Percentiles rank a stretch among this genome's conserved stretches.
phyloP scores from a whole-genome alignment of 2,797 vertebrate species.

The Poecilia picta region DNA sequence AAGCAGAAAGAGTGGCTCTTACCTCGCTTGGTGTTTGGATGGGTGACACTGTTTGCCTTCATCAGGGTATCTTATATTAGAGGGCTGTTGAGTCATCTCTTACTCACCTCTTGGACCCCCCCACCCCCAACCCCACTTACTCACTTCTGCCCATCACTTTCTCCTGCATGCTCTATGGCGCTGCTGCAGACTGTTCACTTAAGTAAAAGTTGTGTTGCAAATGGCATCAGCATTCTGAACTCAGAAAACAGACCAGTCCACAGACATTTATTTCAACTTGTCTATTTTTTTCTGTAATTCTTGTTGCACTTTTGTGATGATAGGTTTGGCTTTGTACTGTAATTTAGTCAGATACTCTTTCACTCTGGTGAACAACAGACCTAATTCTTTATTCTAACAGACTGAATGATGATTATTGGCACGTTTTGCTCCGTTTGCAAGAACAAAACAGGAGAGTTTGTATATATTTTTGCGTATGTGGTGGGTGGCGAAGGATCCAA shows the following conservation, averaged over 20 bases:
- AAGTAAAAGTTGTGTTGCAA: neutral
- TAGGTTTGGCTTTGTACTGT: neutral
- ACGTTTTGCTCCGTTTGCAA: neutral
- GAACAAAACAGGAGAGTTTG: neutral
- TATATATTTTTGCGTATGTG: neutral
- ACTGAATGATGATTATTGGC: neutral
- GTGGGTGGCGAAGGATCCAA: neutral
- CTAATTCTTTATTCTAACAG: neutral
- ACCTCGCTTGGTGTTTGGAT: conserved; percentile 70
- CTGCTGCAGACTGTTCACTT: conserved; percentile 4
- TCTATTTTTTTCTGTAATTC: neutral
- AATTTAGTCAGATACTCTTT: neutral
- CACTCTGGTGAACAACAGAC: neutral
- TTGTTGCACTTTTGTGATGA: neutral
- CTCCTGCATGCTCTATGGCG: conserved; percentile 27
- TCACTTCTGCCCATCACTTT: conserved; percentile 39
- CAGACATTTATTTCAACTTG: neutral
- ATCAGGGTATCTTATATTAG: conserved; percentile 82
- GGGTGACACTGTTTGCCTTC: conserved; percentile 66
- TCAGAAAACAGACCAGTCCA: neutral
- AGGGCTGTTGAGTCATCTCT: conserved; percentile 83
- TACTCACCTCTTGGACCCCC: conserved; percentile 78
- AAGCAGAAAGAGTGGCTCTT: conserved; percentile 63
- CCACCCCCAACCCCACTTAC: conserved; percentile 38
- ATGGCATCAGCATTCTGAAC: neutral